These are phyloP conservation scores for Phrynosoma blainvillii DNA, from an alignment of 2,113 vertebrate genomes.

Conservation along the genomic window DNA sequence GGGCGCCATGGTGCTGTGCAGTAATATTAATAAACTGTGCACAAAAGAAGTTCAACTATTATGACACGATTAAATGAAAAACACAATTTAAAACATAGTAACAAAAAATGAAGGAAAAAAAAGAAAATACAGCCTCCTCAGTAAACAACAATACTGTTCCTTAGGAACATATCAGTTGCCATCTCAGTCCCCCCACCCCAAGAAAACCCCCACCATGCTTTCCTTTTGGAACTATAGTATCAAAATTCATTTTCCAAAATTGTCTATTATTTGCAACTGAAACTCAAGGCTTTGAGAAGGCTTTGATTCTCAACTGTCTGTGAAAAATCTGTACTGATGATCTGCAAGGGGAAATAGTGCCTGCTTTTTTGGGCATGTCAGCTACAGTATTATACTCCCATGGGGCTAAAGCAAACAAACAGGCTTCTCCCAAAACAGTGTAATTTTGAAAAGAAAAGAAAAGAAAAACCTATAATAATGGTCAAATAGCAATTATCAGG, in stretches of 20 bases:
- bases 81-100: too few species aligned
- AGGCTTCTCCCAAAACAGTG: background rate
- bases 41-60: too few species aligned
- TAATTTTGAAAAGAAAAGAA: background rate
- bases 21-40: too few species aligned
- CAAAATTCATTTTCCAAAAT: conserved; percentile 11
- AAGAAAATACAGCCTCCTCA: too few species aligned
- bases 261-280: conserved; percentile 30
- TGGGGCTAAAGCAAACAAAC: too few species aligned
- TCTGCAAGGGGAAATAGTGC: conserved; percentile 21
- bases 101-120: too few species aligned
- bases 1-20: too few species aligned
- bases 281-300: conserved; percentile 49
- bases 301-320: conserved; percentile 3
- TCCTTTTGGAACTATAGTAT: background rate
- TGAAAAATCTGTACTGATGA: conserved; percentile 55
- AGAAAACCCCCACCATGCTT: background rate
- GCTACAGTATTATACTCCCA: background rate
- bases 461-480: background rate
- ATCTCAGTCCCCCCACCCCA: too few species aligned
- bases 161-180: too few species aligned
- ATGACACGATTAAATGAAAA: too few species aligned
- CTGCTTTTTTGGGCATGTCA: conserved; percentile 34
- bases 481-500: background rate
- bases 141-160: too few species aligned